Evolutionary conservation across 2,888 invertebrate species (phyloP).

Genomic region (Bugula neritina): DNA sequence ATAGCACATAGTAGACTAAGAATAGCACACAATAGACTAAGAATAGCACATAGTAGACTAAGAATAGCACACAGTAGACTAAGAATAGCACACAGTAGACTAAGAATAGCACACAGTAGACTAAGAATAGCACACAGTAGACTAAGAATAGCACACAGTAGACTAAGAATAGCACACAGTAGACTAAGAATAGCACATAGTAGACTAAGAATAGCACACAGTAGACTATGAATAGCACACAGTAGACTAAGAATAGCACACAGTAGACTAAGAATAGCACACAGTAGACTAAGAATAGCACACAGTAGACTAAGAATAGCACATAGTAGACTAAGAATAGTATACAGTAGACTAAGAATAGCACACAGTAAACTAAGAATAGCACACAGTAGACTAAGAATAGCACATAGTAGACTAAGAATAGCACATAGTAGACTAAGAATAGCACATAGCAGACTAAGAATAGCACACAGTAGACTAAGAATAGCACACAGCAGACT

Average conservation of each 20-base stretch:
- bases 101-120: not conserved
- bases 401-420: not conserved
- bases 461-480: not conserved
- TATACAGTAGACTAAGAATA: not conserved
- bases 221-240: not conserved
- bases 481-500: not conserved
- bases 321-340: not conserved
- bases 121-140: not conserved
- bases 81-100: not conserved
- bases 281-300: not conserved
- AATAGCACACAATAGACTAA: not conserved
- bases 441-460: not conserved
- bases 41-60: not conserved
- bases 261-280: not conserved
- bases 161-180: not conserved
- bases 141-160: not conserved
- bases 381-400: not conserved
- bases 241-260: not conserved
- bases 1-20: not conserved
- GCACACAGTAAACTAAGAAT: not conserved
- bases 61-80: not conserved
- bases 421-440: not conserved
- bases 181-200: not conserved
- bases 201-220: not conserved
- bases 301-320: not conserved